Evolutionary conservation across 2,888 invertebrate species (phyloP), one percentile per base, ranked within the genome.

Genomic region (Netelia fuscicornis): DNA sequence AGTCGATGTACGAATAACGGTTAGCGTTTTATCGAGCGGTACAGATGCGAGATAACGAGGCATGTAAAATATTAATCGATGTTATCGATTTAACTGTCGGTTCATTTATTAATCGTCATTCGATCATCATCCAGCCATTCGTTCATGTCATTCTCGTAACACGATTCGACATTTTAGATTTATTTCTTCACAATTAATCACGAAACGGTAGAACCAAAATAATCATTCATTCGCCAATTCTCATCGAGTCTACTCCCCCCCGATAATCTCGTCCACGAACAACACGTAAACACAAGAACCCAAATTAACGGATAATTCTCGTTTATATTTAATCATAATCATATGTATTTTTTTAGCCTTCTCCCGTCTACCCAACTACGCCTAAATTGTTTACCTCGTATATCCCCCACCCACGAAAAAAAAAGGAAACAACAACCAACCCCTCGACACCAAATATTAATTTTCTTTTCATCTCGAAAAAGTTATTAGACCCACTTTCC

Each of bases 241-340:
- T 78, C 72, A 76, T 76, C 52, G 56, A 67, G 37, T 67, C 72
- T 52, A 58, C n/a, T 76, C 10, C 58, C 67, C 42, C 68, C 37
- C 58, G 62, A 62, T 86, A 81, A 74, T 48, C 20, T 84, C 75
- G 70, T 83, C 44, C 37, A 37, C 37, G 37, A 37, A 62, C 44
- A 52, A 25, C 30, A 52, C 37, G 37, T 37, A 37, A 37, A 37
- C 37, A 37, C 37, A 37, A 17, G 13, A 42, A 48, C 48, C 71
- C 30, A 68, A 75, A n/a, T 68, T 67, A 62, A 62, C n/a, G 67
- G 67, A 58, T 62, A 68, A 75, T 48, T 62, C 48, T 67, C 81
- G 60, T 56, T 81, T 37, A 37, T 81, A 75, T 58, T 58, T 67
- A n/a, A 52, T 58, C 37, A 60, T 74, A 20, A 62, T 56, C 65